Evolutionary conservation across 2,113 vertebrate species (phyloP).

Genomic region (Bujurquina vittata): DNA sequence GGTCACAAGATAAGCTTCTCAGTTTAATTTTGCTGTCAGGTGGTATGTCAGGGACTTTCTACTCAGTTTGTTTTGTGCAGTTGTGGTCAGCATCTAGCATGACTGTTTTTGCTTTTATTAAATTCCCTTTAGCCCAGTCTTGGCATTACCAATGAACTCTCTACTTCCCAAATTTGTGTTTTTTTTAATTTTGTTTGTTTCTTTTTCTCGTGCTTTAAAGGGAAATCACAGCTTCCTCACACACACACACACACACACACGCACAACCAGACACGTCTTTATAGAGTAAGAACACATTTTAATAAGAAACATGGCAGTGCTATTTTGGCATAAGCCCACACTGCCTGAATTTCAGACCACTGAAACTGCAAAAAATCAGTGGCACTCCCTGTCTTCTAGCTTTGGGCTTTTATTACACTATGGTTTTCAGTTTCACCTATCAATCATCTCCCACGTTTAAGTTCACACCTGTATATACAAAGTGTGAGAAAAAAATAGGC

Average conservation of each 20-base stretch:
- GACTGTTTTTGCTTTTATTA: background rate
- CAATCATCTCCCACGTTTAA: slow-evolving; percentile 32
- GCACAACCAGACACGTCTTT: background rate
- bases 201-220: background rate
- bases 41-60: slow-evolving; percentile 32
- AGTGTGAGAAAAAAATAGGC: slow-evolving; percentile 8
- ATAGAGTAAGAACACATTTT: background rate
- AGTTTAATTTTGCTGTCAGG: background rate
- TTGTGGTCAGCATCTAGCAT: slow-evolving; percentile 14
- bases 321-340: background rate
- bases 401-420: slow-evolving; percentile 6
- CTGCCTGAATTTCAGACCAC: background rate
- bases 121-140: slow-evolving; percentile 23
- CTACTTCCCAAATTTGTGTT: slow-evolving; percentile 3
- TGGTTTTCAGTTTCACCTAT: slow-evolving; percentile 54
- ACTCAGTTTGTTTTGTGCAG: background rate
- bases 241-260: background rate
- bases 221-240: background rate
- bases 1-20: background rate
- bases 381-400: background rate
- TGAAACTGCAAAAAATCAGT: background rate
- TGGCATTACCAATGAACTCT: background rate
- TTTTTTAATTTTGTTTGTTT: too few species aligned
- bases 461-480: slow-evolving; percentile 48
- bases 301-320: background rate